phyloP scores from a whole-genome alignment of 2,797 vertebrate genomes.

The Ibycter americanus region DNA sequence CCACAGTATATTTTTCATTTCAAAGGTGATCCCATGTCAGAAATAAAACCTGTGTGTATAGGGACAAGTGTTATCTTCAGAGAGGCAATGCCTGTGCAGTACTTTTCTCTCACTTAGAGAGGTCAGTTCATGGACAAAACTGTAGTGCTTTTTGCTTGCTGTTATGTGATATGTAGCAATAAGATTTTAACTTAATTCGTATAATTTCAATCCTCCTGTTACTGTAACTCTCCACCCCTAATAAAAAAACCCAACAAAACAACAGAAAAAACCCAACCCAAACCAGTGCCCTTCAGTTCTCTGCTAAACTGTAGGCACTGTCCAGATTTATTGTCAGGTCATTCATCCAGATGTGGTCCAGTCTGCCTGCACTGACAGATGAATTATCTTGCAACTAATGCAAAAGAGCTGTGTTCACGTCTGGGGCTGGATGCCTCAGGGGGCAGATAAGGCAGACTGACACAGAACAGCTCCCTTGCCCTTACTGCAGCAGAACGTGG shows the following conservation, averaged over 20 bases:
- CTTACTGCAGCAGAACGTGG: fast-evolving
- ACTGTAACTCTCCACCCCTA: neutral
- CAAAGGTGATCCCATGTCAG: neutral
- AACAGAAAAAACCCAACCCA: neutral
- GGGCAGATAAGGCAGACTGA: neutral
- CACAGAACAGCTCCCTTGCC: neutral
- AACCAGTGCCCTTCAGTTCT: neutral
- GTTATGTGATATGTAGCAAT: neutral
- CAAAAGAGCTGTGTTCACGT: neutral
- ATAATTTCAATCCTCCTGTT: neutral
- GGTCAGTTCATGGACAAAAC: neutral
- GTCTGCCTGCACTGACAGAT: neutral
- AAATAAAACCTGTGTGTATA: neutral
- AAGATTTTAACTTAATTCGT: neutral
- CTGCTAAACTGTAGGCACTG: neutral
- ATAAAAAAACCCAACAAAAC: neutral
- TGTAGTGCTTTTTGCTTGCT: neutral
- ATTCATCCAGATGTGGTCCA: neutral
- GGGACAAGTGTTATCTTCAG: neutral
- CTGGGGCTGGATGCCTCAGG: neutral
- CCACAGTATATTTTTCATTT: neutral
- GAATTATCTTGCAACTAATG: neutral
- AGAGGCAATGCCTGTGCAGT: neutral
- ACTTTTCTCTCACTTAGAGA: neutral
- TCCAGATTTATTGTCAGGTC: neutral